Percentiles rank a stretch among this genome's conserved stretches.
Conservation (phyloP, 2,888 invertebrate genomes). For the Oeneis ivallda region DNA sequence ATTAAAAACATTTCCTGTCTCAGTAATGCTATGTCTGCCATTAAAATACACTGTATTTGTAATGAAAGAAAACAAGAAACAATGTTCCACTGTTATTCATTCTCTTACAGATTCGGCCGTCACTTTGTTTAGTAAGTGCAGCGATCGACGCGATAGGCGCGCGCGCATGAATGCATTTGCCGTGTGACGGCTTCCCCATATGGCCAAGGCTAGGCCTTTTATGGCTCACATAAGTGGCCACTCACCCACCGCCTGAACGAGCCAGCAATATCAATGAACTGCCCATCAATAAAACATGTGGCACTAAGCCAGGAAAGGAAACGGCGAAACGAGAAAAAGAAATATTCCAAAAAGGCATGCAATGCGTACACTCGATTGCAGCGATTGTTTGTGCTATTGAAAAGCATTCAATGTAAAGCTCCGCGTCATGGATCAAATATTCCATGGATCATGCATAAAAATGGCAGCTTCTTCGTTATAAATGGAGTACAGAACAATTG, state of each 20-base stretch:
- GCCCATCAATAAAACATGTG: constrained; percentile 81
- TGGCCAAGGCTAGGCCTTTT: constrained; percentile 79
- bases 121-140: constrained; percentile 63
- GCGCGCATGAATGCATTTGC: constrained; percentile 77
- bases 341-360: constrained; percentile 76
- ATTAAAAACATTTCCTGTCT: constrained; percentile 22
- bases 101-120: constrained; percentile 47
- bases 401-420: constrained; percentile 77
- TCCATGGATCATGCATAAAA: too few relatives aligned
- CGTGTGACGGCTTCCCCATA: constrained; percentile 77
- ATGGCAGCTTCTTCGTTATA: too few relatives aligned
- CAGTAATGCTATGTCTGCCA: constrained; percentile 19
- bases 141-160: constrained; percentile 71
- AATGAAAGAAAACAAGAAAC: constrained; percentile 36
- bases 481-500: too few relatives aligned
- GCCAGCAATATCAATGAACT: constrained; percentile 81
- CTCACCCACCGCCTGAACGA: constrained; percentile 79
- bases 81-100: constrained; percentile 39
- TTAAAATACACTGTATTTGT: constrained; percentile 31
- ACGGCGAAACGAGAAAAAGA: constrained; percentile 77
- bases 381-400: constrained; percentile 73
- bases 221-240: constrained; percentile 80
- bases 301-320: constrained; percentile 78
- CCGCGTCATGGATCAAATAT: constrained; percentile 35
- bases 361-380: constrained; percentile 70